phyloP scores from a whole-genome alignment of 2,113 vertebrate genomes.

The Oncorhynchus nerka region DNA sequence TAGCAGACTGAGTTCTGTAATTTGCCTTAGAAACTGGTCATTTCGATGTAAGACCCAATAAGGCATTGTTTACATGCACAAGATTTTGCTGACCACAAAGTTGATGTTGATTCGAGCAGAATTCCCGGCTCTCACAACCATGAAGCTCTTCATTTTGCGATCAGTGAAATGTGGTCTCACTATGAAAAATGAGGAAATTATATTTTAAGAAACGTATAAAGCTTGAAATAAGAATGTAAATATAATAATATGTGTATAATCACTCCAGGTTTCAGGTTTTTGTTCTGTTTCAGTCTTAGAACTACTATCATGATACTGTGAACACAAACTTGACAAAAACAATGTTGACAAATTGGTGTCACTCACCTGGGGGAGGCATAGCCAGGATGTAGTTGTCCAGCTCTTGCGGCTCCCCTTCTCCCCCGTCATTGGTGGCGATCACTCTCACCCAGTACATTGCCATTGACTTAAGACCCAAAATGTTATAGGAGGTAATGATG shows the following conservation, averaged over 20 bases:
- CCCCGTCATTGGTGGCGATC: slow-evolving; percentile 73
- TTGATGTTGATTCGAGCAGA: slow-evolving; percentile 73
- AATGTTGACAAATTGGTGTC: background rate
- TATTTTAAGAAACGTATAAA: background rate
- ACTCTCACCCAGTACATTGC: slow-evolving; percentile 79
- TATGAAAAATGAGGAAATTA: slow-evolving; percentile 44
- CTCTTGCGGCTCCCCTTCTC: slow-evolving; percentile 68
- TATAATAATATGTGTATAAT: too few relatives aligned
- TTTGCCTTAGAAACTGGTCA: background rate
- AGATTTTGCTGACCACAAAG: slow-evolving; percentile 74
- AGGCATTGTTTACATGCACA: background rate
- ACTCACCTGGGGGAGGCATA: slow-evolving; percentile 73
- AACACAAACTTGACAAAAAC: too few relatives aligned
- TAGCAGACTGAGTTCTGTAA: background rate
- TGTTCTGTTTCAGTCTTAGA: too few relatives aligned
- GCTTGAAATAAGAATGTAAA: too few relatives aligned
- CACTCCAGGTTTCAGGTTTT: too few relatives aligned
- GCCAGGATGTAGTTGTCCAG: slow-evolving; percentile 70
- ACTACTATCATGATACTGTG: too few relatives aligned
- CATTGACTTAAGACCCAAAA: slow-evolving; percentile 78
- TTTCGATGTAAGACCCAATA: background rate
- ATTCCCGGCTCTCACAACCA: slow-evolving; percentile 78
- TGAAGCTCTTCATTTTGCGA: slow-evolving; percentile 71
- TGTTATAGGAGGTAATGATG: slow-evolving; percentile 65
- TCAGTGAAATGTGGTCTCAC: slow-evolving; percentile 80